Evolutionary conservation across 2,797 vertebrate species (phyloP), one percentile per base, ranked within the genome.

Genomic region (Acanthurus leucopareius): DNA sequence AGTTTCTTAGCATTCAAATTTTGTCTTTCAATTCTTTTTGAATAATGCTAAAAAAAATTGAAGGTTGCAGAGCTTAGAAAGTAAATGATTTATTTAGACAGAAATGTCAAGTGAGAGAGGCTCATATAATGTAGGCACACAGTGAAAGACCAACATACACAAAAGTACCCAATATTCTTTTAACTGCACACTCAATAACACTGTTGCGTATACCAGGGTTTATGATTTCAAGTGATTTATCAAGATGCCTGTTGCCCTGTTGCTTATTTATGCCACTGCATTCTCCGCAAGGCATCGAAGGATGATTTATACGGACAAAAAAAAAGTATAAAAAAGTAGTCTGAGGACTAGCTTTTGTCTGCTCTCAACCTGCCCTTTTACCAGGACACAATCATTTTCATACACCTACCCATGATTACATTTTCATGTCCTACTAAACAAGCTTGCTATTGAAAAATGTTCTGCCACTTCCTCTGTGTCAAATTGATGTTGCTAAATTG

Each of bases 91-190:
- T 79, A 48, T 77, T 68, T 54, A 62, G 19, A 61, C 45, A 45
- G 20, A 77, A 80, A 78, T 85, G 82, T 84, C 77, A 85, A 88
- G 66, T 63, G 25, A 25, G 22, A 47, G n/a, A 60, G 16, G 4
- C 53, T 73, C 54, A 63, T 58, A 15, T 61, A 25, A 64, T 58
- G 40, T 32, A 53, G 19, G 19, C 20, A 52, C 10, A 40, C 47
- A 45, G 19, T 40, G 0, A 58, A 2, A 57, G 2, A 38, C 35
- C 44, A 5, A 32, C n/a, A 44, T 35, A 11, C 40, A 61, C 44
- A 40, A 40, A 72, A 66, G 22, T 17, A 32, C 35, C 20, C 52
- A 35, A 22, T 47, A 38, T n/a, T 57, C 19, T 15, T 25, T 25
- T 5, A 60, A 56, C 63, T 48, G 4, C 72, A 56, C 17, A 45